Evolutionary conservation across 2,888 invertebrate genomes (phyloP), one percentile per base, ranked within the genome.

Genomic region (Yponomeuta plumbellus): DNA sequence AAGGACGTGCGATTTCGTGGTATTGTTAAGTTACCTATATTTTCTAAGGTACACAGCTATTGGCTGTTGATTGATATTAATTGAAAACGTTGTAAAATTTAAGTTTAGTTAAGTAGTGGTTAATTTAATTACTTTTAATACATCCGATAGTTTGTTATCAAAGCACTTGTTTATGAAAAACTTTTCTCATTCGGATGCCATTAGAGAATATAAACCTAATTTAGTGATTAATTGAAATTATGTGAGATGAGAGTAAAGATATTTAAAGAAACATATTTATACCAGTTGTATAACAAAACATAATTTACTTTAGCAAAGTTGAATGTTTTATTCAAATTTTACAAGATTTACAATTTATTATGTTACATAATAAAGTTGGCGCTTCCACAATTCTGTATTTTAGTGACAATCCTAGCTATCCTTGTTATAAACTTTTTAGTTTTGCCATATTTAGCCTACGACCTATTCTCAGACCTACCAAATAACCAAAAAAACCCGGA

Each of bases 321-420:
- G 79, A 80, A 84, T 82, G 84, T 84, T 86, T 87, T 86, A 86
- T 86, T 86, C 83, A 84, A 84, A 86, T 83, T 89, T 88, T 89
- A 88, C 86, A 89, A 86, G 80, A 85, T 88, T 86, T 90, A 88
- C 86, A 86, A 83, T 85, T 85, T 86, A 80, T 81, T 85, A 88
- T 83, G 88, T 89, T 89, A 86, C 77, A 77, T 34, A 88, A 87
- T 85, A 86, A 88, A 89, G 67, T 77, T 78, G 80, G 79, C 83
- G 86, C 88, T 88, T 88, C 77, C 70, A 75, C 77, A 67, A 70
- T 67, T 67, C 65, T 66, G 66, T 69, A 68, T 74, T 71, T 69
- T 69, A 66, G 66, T 68, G 69, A 56, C 68, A 57, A 68, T 66
- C 67, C 20, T n/a, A 17, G 56, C 20, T 17, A 2, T 6, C 34